Percentiles rank a stretch among this genome's conserved stretches.
Evolutionary conservation across 2,888 invertebrate species (phyloP).

Genomic region (Hydrotaea diabolus): DNA sequence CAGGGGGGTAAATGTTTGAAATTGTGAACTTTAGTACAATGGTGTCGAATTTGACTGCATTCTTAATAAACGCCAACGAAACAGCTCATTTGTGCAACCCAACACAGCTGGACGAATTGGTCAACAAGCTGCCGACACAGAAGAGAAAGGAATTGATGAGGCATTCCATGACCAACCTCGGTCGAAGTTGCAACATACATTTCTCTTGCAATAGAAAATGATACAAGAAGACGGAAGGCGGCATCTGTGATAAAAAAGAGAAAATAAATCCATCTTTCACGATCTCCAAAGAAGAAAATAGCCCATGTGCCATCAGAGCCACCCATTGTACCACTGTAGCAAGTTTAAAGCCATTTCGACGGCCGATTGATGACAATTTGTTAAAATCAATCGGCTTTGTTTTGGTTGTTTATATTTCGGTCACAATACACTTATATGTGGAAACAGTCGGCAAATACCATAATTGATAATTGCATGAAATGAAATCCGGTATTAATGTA

Average conservation of each 20-base stretch:
- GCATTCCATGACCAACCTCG: neutral
- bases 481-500: neutral
- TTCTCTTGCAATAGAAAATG: neutral
- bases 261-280: slow-evolving; percentile 24
- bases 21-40: no score
- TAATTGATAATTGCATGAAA: slow-evolving; percentile 38
- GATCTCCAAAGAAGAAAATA: slow-evolving; percentile 6
- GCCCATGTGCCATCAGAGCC: slow-evolving; percentile 16
- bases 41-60: slow-evolving; percentile 10
- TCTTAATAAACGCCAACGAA: neutral
- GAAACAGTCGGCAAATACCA: slow-evolving; percentile 19
- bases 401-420: slow-evolving; percentile 36
- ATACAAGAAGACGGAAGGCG: no score
- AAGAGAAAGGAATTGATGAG: slow-evolving; percentile 47
- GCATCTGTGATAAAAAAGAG: no score
- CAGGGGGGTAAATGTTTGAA: neutral
- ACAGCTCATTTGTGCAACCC: neutral
- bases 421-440: slow-evolving; percentile 22
- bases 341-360: slow-evolving; percentile 29
- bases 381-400: slow-evolving; percentile 26
- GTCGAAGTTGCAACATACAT: slow-evolving; percentile 3
- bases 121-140: no score
- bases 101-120: no score
- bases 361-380: slow-evolving; percentile 31
- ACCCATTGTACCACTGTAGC: slow-evolving; percentile 21